Evolutionary conservation across 2,797 vertebrate species (phyloP).

Genomic region (Liasis olivaceus): DNA sequence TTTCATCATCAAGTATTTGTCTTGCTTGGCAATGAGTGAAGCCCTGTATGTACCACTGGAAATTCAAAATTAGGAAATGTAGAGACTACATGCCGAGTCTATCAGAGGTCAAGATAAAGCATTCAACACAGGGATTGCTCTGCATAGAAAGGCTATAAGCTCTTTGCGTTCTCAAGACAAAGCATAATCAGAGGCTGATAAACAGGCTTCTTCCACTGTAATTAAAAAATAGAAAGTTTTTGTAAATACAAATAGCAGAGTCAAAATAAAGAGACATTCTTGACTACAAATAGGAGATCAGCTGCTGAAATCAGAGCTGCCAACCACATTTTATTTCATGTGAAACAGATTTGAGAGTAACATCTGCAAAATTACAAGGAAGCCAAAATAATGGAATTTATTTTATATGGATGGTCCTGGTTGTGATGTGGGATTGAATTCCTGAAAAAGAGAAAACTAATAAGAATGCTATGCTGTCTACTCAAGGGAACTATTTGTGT

Average conservation of each 20-base stretch:
- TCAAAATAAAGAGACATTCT: neutral
- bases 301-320: neutral
- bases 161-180: neutral
- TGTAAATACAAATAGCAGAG: too few relatives aligned
- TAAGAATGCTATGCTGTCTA: neutral
- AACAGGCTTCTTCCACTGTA: neutral
- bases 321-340: neutral
- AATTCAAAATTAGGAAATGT: neutral
- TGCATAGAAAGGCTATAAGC: constrained; percentile 25
- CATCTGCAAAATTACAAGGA: neutral
- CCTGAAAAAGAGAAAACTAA: neutral
- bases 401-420: neutral
- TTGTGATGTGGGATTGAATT: neutral
- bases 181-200: constrained; percentile 21
- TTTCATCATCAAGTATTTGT: constrained; percentile 32
- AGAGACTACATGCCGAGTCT: neutral
- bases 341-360: neutral
- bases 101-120: neutral
- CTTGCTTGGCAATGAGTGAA: constrained; percentile 29
- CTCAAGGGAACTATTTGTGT: neutral
- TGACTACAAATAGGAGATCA: neutral
- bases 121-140: constrained; percentile 11
- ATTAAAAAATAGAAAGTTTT: constrained; percentile 4
- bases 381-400: neutral
- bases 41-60: constrained; percentile 19